Percentiles rank a stretch among this genome's conserved stretches.
Conservation (phyloP, 2,888 invertebrate species). For the Ennomos quercinarius region DNA sequence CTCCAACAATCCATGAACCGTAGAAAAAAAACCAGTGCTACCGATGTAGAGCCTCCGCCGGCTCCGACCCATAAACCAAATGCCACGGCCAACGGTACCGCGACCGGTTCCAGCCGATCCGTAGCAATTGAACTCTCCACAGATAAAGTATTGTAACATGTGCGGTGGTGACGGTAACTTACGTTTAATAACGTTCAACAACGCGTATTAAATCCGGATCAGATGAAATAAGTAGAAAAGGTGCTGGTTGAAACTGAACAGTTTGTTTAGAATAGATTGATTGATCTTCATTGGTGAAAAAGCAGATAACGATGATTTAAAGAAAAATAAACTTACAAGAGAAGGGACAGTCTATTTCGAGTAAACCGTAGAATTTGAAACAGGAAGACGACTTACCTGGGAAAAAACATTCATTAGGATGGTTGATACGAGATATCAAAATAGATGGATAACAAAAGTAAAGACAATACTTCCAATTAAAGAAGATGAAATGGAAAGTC, state of each 20-base stretch:
- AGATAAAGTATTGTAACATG: conserved; percentile 46
- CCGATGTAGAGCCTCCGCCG: conserved; percentile 58
- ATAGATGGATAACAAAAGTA: too few species aligned
- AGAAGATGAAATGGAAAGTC: conserved; percentile 24
- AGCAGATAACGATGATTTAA: conserved; percentile 8
- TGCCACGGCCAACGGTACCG: conserved; percentile 63
- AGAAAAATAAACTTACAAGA: conserved; percentile 16
- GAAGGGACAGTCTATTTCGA: background rate
- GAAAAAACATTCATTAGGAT: conserved; percentile 17
- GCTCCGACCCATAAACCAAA: conserved; percentile 68
- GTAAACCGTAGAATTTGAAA: background rate
- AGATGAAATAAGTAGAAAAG: too few species aligned
- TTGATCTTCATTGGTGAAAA: too few species aligned
- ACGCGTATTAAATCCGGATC: conserved; percentile 12
- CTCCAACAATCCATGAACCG: conserved; percentile 26
- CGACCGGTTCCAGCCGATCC: conserved; percentile 59
- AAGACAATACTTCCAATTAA: background rate
- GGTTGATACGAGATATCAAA: too few species aligned
- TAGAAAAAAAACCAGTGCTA: conserved; percentile 44
- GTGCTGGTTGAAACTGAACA: too few species aligned
- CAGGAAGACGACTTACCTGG: conserved; percentile 52
- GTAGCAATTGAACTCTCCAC: conserved; percentile 49
- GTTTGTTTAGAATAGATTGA: too few species aligned
- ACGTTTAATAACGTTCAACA: conserved; percentile 9
- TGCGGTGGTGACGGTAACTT: conserved; percentile 38